Conservation (phyloP, 1,140 invertebrate genomes). For the Drosophila melanica region DNA sequence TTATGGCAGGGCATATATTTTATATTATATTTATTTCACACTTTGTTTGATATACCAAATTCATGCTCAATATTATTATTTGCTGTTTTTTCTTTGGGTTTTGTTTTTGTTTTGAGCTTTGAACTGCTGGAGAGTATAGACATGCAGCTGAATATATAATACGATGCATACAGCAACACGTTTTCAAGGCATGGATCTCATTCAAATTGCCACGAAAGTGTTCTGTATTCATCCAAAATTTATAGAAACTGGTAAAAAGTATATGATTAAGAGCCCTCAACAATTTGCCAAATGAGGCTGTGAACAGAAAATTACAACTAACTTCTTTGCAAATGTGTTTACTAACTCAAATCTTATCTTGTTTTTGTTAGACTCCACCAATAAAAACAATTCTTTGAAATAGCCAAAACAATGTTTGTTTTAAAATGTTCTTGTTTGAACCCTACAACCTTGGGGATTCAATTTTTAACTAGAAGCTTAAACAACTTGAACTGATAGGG, state of each 20-base stretch:
- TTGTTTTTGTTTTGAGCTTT: conserved; percentile 20
- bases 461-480: neutral
- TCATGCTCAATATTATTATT: conserved; percentile 13
- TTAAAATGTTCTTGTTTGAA: too few species aligned
- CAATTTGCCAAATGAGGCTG: too few species aligned
- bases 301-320: too few species aligned
- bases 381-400: too few species aligned
- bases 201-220: too few species aligned
- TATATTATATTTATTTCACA: conserved; percentile 12
- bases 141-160: conserved; percentile 3
- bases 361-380: neutral
- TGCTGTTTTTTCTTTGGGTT: too few species aligned
- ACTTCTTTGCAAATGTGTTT: neutral
- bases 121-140: conserved; percentile 18
- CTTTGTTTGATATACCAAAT: conserved; percentile 8
- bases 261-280: too few species aligned
- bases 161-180: neutral
- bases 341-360: neutral
- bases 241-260: too few species aligned
- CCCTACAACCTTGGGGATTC: conserved; percentile 1
- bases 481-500: neutral
- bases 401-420: too few species aligned
- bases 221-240: too few species aligned
- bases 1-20: neutral
- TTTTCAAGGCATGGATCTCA: too few species aligned